phyloP scores from a whole-genome alignment of 2,797 vertebrate species.

The Anolis apletophallus region DNA sequence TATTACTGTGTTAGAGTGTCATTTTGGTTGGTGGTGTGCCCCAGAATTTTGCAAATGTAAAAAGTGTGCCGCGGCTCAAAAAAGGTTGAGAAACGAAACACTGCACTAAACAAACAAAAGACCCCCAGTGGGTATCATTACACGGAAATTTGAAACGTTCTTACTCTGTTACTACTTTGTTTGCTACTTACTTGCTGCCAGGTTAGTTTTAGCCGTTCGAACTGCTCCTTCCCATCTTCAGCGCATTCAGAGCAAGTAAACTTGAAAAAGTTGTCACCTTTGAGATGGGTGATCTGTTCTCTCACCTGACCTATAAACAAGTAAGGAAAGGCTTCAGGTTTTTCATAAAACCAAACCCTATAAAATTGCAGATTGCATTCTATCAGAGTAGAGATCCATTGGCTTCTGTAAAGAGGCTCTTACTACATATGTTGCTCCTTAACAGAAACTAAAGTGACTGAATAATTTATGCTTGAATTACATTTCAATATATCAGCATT shows the following conservation, averaged over 20 bases:
- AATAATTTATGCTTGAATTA: neutral
- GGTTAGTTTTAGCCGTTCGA: constrained; percentile 93
- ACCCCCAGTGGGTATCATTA: neutral
- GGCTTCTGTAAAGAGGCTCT: neutral
- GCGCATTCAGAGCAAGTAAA: constrained; percentile 91
- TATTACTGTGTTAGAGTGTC: no score
- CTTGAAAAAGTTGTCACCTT: constrained; percentile 99
- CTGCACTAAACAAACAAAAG: neutral
- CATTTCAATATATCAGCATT: neutral
- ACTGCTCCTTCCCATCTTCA: constrained; percentile 92
- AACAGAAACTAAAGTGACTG: neutral
- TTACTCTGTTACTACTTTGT: neutral
- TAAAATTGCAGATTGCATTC: constrained; percentile 11
- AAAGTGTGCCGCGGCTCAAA: no score
- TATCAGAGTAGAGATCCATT: neutral
- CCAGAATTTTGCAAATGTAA: no score
- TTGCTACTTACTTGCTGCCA: constrained; percentile 92
- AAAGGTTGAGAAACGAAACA: no score
- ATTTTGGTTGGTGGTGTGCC: no score
- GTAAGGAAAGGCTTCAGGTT: constrained; percentile 39
- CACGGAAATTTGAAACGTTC: constrained; percentile 10
- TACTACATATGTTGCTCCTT: neutral
- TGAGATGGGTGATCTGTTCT: constrained; percentile 93
- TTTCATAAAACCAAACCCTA: constrained; percentile 10
- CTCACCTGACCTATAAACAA: constrained; percentile 87